Conservation (phyloP, 2,797 vertebrate genomes). For the Sebastes trivittatus region DNA sequence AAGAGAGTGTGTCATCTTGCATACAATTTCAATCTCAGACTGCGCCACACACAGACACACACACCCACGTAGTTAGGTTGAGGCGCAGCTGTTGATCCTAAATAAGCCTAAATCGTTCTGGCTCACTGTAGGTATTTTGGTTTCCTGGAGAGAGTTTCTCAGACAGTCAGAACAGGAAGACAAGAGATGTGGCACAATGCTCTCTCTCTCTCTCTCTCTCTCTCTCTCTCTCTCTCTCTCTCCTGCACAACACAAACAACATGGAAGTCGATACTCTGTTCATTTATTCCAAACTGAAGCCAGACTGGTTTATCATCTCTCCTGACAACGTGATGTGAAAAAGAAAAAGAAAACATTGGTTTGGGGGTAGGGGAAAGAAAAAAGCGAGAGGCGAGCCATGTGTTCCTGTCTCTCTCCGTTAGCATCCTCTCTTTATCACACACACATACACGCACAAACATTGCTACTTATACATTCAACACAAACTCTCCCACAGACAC, state of each 20-base stretch:
- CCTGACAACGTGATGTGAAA: constrained; percentile 10
- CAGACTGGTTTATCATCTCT: constrained; percentile 29
- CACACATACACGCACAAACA: not conserved
- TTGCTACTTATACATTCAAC: constrained; percentile 44
- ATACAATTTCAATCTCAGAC: constrained; percentile 2
- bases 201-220: not conserved
- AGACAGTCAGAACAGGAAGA: constrained; percentile 17
- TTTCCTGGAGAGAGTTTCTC: constrained; percentile 35
- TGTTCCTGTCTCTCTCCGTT: constrained; percentile 16
- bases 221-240: not conserved
- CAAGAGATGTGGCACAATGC: constrained; percentile 33
- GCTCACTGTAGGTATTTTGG: constrained; percentile 49
- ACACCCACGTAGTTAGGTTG: not conserved
- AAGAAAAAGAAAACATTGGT: constrained; percentile 6
- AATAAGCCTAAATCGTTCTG: constrained; percentile 46
- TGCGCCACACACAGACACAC: not conserved
- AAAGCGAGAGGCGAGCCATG: not conserved
- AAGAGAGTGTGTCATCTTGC: not conserved
- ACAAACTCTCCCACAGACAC: constrained; percentile 35
- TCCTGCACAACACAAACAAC: not conserved
- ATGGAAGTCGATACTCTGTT: not conserved
- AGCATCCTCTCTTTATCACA: constrained; percentile 30
- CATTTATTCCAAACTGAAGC: constrained; percentile 30
- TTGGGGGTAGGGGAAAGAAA: not conserved
- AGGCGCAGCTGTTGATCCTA: constrained; percentile 46